Percentiles rank a stretch among this genome's conserved stretches.
Conservation (phyloP, 2,113 vertebrate species). For the Eretmochelys imbricata region DNA sequence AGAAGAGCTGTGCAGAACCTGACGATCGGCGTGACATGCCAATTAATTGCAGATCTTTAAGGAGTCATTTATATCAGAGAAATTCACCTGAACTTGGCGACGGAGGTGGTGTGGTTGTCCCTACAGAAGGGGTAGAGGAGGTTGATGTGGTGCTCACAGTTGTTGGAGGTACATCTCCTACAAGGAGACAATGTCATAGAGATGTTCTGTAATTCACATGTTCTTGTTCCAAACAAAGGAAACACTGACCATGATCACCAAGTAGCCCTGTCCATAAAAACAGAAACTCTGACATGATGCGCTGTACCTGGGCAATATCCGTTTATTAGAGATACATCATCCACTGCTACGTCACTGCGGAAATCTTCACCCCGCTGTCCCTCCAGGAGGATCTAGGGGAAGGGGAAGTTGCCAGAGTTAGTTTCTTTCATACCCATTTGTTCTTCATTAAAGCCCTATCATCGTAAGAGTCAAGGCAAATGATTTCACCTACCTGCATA, state of each 20-base stretch:
- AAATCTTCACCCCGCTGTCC: slow-evolving; percentile 78
- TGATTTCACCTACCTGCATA: slow-evolving; percentile 72
- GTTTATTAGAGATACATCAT: slow-evolving; percentile 78
- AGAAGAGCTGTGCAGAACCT: background rate
- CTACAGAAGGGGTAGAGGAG: background rate
- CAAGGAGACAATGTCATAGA: background rate
- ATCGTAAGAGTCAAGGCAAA: background rate
- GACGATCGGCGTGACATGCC: rapidly evolving
- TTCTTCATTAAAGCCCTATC: background rate
- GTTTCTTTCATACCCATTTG: background rate
- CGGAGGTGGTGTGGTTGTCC: background rate
- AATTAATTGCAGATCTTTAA: rapidly evolving
- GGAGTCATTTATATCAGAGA: rapidly evolving
- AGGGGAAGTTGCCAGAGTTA: background rate
- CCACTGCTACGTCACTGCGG: slow-evolving; percentile 80
- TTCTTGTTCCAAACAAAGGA: background rate
- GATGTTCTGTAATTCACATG: background rate
- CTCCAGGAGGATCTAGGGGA: slow-evolving; percentile 82
- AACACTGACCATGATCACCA: too few species aligned
- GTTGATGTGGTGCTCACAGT: background rate
- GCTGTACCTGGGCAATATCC: slow-evolving; percentile 78
- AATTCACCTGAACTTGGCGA: background rate
- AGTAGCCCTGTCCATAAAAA: too few species aligned
- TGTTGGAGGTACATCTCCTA: background rate
- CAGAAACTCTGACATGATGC: background rate